Percentiles rank a stretch among this genome's conserved stretches.
Evolutionary conservation across 2,113 vertebrate species (phyloP).

Genomic region (Chaenocephalus aceratus): DNA sequence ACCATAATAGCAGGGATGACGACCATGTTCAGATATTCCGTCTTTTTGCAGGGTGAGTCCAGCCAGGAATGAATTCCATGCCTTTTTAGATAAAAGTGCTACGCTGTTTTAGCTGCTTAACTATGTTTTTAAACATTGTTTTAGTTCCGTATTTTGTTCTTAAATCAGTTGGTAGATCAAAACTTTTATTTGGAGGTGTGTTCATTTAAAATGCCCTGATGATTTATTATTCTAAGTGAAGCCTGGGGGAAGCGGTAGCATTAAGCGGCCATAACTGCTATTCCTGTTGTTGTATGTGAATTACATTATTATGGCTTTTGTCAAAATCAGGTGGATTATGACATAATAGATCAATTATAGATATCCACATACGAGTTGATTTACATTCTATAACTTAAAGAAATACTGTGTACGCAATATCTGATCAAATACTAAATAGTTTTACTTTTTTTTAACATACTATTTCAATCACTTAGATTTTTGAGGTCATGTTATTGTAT

Average conservation of each 20-base stretch:
- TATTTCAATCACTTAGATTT: background rate
- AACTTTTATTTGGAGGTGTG: background rate
- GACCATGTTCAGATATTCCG: slow-evolving; percentile 79
- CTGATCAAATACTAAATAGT: no score
- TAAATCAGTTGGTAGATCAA: background rate
- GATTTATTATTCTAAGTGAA: background rate
- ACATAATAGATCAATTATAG: no score
- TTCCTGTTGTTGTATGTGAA: background rate
- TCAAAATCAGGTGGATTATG: background rate
- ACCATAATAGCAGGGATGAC: slow-evolving; percentile 70
- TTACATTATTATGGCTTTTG: background rate
- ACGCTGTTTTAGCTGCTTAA: background rate
- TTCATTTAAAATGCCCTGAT: background rate
- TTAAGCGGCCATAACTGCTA: background rate
- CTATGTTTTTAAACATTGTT: background rate
- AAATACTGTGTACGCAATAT: background rate
- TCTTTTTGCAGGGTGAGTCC: slow-evolving; percentile 84
- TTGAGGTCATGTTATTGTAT: background rate
- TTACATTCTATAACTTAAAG: background rate
- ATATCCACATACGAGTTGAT: background rate
- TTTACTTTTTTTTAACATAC: no score
- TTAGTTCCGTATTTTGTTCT: background rate
- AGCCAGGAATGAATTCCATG: background rate
- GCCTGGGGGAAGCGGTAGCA: background rate
- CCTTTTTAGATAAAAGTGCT: background rate